Base-by-base conservation (phyloP, 2,888 invertebrate species). In the Lochmaea capreae region DNA sequence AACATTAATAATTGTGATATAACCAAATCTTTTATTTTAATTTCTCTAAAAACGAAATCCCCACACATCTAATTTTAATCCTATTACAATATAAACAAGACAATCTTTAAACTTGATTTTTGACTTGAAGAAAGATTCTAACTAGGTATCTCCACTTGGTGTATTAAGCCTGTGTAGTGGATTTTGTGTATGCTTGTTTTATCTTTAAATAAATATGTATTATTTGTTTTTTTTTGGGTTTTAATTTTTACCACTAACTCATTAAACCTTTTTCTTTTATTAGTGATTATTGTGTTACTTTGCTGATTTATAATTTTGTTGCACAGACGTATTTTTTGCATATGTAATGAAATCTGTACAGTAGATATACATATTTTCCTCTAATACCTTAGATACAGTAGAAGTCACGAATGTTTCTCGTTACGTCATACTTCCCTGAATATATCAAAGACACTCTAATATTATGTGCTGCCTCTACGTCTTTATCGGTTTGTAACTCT, bases 201-300 rank as follows among this genome's bases (percentile, higher is more conserved):
- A 63, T 70, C 42, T 63, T 63, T 63, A 39, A 70, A 70, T 70
- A 70, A 70, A 70, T 63, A 16, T 65, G 63, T 63, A 63, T 69
- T 63, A 26, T 70, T 63, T 62, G 69, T 39, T 39, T 68, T 70
- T 43, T 54, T 22, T 63, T 70, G 52, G 54, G 63, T 54, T 70
- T 70, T 70, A 43, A 70, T 70, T 70, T 70, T 69, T 39, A 62
- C 61, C 59, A 58, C 42, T 68, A 46, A 59, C 52, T 52, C 9
- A 26, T 16, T 52, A 66, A 14, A 65, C 49, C 63, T 43, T 63
- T 65, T 18, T n/a, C 10, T 43, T 42, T 42, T 16, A 10, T 62
- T 62, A 62, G n/a, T 18, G 5, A 16, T 16, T 54, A 18, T 18
- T 3, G 16, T 18, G 2, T 54, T 54, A 52, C 9, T 52, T 52